A percentile compares a stretch with the other conserved stretches of the same genome.
These are phyloP conservation scores for Thymelicus acteon DNA, from an alignment of 2,888 invertebrate genomes.

Conservation along the genomic window DNA sequence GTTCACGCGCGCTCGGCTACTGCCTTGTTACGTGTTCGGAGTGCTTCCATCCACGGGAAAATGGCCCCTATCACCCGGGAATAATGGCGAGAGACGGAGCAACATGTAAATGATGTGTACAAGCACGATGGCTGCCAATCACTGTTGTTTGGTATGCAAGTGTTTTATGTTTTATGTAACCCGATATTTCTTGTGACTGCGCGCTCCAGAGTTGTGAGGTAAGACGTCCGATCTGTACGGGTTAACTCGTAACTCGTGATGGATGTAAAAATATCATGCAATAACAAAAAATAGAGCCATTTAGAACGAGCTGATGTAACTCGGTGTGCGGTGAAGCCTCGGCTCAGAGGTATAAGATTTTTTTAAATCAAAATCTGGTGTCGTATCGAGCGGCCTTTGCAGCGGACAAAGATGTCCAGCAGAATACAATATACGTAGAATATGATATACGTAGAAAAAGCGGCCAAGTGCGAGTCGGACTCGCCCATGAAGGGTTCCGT, in stretches of 20 bases:
- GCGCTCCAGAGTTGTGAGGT: constrained; percentile 32
- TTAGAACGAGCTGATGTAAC: constrained; percentile 4
- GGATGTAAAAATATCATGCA: constrained; percentile 37
- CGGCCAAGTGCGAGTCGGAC: no score
- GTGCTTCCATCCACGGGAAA: constrained; percentile 20
- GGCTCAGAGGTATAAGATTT: not conserved
- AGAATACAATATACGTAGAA: no score
- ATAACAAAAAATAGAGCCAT: constrained; percentile 19
- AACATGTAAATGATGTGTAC: constrained; percentile 34
- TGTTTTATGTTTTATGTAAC: constrained; percentile 44
- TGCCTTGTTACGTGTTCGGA: constrained; percentile 42
- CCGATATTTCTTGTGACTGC: constrained; percentile 42
- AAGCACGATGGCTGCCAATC: constrained; percentile 48
- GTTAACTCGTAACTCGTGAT: constrained; percentile 24
- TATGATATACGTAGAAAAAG: no score
- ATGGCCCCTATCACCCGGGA: constrained; percentile 28
- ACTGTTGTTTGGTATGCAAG: constrained; percentile 44
- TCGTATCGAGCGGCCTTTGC: no score
- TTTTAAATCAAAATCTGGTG: no score
- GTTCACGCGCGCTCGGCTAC: constrained; percentile 73
- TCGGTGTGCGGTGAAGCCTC: not conserved
- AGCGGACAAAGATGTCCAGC: no score
- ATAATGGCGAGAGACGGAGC: constrained; percentile 21
- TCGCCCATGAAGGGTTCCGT: no score
- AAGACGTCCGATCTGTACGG: constrained; percentile 30